Evolutionary conservation across 2,797 vertebrate genomes (phyloP).

Genomic region (Karalla daura): DNA sequence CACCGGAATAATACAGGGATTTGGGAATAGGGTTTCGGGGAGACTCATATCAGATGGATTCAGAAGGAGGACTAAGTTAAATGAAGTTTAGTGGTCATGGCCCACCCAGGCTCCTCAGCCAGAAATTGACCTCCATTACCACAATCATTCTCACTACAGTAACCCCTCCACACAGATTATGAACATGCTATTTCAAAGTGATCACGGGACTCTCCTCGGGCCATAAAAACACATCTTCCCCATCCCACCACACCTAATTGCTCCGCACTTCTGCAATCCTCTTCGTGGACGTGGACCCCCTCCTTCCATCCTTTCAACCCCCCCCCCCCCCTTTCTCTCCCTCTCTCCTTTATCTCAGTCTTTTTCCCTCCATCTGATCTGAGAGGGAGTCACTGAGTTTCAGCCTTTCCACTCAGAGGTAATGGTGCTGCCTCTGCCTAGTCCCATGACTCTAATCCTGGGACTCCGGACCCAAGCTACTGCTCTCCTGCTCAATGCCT

Average conservation of each 20-base stretch:
- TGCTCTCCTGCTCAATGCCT: conserved; percentile 66
- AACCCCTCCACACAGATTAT: conserved; percentile 59
- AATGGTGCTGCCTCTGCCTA: conserved; percentile 78
- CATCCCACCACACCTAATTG: conserved; percentile 63
- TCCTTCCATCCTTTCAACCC: conserved; percentile 27
- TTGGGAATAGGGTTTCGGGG: conserved; percentile 30
- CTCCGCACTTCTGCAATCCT: conserved; percentile 57
- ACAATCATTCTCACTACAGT: conserved; percentile 56
- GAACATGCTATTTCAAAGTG: conserved; percentile 59
- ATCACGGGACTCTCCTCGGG: conserved; percentile 64
- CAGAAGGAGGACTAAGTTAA: conserved; percentile 43
- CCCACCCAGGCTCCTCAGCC: conserved; percentile 31
- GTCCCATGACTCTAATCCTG: conserved; percentile 84
- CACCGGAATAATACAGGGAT: conserved; percentile 51
- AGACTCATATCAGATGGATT: conserved; percentile 46
- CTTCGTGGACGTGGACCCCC: conserved; percentile 21
- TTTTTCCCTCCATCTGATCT: conserved; percentile 68
- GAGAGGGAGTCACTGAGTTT: conserved; percentile 78
- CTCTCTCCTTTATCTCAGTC: conserved; percentile 36
- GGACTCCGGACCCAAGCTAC: conserved; percentile 73
- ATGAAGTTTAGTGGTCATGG: conserved; percentile 46
- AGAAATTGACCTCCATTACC: conserved; percentile 62
- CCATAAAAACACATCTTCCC: conserved; percentile 65
- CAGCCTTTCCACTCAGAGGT: conserved; percentile 74
- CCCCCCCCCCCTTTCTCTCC: conserved; percentile 24